Evolutionary conservation across 2,797 vertebrate species (phyloP), one percentile per base, ranked within the genome.

Genomic region (Sebastes paucispinis): DNA sequence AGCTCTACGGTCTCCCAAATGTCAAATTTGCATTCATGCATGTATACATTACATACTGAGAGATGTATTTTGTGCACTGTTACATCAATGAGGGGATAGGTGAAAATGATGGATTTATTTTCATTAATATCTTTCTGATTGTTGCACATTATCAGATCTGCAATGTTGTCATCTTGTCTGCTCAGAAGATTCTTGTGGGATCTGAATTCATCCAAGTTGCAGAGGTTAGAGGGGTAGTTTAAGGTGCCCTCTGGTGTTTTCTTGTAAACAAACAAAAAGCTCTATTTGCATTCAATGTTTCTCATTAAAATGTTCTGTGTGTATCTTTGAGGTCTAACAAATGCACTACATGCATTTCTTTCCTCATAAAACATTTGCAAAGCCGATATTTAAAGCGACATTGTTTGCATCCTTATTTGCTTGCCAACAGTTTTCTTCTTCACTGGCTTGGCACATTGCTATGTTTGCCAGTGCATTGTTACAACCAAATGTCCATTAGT

Each of bases 21-120:
- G 73, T 72, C 70, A 77, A 50, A 82, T 80, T 77, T 82, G 73
- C 52, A 82, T 77, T 54, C 14, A 73, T 67, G 55, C 66, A 77
- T 36, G 27, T 34, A 24, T 34, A 39, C 18, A 27, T 25, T 7
- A 50, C 2, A 29, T 11, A 59, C 54, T 2, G 20, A 25, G 50
- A 39, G 8, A 27, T 27, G 13, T 13, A 3, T 43, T n/a, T 47
- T 25, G 6, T 55, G 13, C n/a, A 18, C 29, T 4, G 0, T 1
- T 32, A 39, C 36, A 43, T 43, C 39, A 16, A 43, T 43, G 14
- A 63, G 22, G 63, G 36, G 27, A 25, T 18, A 65, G 34, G n/a
- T 25, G 43, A 27, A 66, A 50, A 20, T 50, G 3, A 47, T 47
- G 5, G 24, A 29, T 29, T 27, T 12, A 60, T 31, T 60, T 18